Conservation (phyloP, 1,140 invertebrate species). For the Phocides pigmalion region DNA sequence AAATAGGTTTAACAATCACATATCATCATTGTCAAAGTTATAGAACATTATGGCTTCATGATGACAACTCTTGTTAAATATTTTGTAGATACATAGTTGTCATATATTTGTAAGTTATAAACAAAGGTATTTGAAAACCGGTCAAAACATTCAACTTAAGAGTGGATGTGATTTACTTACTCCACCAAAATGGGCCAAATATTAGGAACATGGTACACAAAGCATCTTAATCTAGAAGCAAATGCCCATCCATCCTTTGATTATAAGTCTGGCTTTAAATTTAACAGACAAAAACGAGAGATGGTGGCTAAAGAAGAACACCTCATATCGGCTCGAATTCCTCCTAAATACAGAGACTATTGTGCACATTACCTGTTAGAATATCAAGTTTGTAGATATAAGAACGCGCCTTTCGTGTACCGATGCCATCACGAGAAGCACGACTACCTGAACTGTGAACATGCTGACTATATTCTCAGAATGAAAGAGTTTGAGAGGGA, state of each 20-base stretch:
- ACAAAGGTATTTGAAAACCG: too few species aligned
- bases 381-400: slow-evolving; percentile 86
- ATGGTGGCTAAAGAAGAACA: slow-evolving; percentile 90
- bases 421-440: slow-evolving; percentile 89
- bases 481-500: slow-evolving; percentile 96
- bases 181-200: slow-evolving; percentile 49
- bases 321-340: slow-evolving; percentile 89
- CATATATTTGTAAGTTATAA: too few species aligned
- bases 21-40: too few species aligned
- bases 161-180: neutral
- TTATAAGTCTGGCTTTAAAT: slow-evolving; percentile 88
- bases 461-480: slow-evolving; percentile 90
- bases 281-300: slow-evolving; percentile 85
- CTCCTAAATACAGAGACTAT: slow-evolving; percentile 89
- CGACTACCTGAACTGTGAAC: slow-evolving; percentile 88
- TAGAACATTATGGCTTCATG: too few species aligned
- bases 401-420: slow-evolving; percentile 87
- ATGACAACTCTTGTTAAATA: too few species aligned
- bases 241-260: slow-evolving; percentile 88
- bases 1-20: too few species aligned
- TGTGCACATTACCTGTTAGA: slow-evolving; percentile 91
- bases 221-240: slow-evolving; percentile 84
- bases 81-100: too few species aligned
- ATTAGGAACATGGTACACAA: slow-evolving; percentile 68
- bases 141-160: too few species aligned